Conservation (phyloP, 2,797 vertebrate genomes). For the Apogon hyalosoma region DNA sequence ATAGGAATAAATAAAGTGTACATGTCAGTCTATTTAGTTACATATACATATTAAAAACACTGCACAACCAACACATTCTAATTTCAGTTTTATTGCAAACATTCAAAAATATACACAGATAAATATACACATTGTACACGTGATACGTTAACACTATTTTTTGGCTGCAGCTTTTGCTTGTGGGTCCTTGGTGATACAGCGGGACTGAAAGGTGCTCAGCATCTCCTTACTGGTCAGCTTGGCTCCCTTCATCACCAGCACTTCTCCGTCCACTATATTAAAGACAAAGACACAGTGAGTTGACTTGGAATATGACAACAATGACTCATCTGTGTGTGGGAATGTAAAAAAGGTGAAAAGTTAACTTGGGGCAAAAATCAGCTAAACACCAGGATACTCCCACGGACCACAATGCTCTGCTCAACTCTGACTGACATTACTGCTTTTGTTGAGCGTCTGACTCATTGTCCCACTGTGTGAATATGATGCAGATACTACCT, state of each 20-base stretch:
- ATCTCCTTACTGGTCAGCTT: slow-evolving; percentile 87
- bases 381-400: neutral
- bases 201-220: slow-evolving; percentile 82
- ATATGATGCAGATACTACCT: neutral
- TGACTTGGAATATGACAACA: slow-evolving; percentile 23
- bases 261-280: slow-evolving; percentile 88
- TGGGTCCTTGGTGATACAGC: slow-evolving; percentile 85
- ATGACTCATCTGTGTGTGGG: slow-evolving; percentile 3
- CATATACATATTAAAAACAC: too few relatives aligned
- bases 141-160: slow-evolving; percentile 67
- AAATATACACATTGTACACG: slow-evolving; percentile 48
- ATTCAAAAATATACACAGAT: slow-evolving; percentile 45
- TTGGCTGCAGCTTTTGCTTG: slow-evolving; percentile 78
- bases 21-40: too few relatives aligned
- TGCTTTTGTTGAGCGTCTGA: slow-evolving; percentile 4
- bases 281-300: slow-evolving; percentile 30
- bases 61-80: slow-evolving; percentile 3
- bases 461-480: slow-evolving; percentile 18
- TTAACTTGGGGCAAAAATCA: slow-evolving; percentile 49
- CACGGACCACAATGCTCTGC: neutral
- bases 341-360: slow-evolving; percentile 27
- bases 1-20: too few relatives aligned
- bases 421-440: slow-evolving; percentile 47
- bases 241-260: slow-evolving; percentile 88
- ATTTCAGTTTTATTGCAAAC: slow-evolving; percentile 66